These are phyloP conservation scores for Hylia prasina DNA, from an alignment of 2,113 vertebrate species.

Conservation along the genomic window DNA sequence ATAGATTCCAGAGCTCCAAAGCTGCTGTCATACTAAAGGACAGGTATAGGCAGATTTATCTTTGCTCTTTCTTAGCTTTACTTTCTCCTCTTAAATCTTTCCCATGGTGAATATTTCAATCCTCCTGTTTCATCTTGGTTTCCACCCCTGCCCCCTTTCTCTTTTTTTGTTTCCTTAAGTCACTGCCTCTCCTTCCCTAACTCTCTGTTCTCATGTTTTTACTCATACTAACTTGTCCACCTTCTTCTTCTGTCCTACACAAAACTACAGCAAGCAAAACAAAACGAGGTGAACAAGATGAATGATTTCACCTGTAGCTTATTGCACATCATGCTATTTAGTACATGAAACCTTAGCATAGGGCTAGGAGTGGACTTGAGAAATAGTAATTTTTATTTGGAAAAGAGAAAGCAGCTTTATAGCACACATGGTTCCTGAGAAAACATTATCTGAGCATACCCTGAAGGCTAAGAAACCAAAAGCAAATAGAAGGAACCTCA, in stretches of 20 bases:
- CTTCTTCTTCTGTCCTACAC: neutral
- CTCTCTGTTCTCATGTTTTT: neutral
- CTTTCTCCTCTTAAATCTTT: neutral
- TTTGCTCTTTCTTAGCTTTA: neutral
- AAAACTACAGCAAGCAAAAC: neutral
- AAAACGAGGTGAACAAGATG: neutral
- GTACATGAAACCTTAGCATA: neutral
- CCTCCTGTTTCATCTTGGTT: neutral
- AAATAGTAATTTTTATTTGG: neutral
- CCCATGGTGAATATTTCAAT: neutral
- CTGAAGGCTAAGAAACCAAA: conserved; percentile 46
- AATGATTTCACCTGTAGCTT: neutral
- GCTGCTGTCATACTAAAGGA: neutral
- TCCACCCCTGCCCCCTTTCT: neutral
- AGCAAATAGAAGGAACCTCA: conserved; percentile 49
- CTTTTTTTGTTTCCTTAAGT: neutral
- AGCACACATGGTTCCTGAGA: conserved; percentile 30
- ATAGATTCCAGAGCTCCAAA: neutral
- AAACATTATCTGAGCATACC: neutral
- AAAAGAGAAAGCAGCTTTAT: conserved; percentile 21
- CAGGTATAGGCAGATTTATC: neutral
- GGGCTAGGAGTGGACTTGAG: neutral
- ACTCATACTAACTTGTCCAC: neutral
- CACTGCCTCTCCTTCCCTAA: neutral
- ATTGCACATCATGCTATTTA: neutral